phyloP scores from a whole-genome alignment of 2,888 invertebrate species.

The Clepsis dumicolana region DNA sequence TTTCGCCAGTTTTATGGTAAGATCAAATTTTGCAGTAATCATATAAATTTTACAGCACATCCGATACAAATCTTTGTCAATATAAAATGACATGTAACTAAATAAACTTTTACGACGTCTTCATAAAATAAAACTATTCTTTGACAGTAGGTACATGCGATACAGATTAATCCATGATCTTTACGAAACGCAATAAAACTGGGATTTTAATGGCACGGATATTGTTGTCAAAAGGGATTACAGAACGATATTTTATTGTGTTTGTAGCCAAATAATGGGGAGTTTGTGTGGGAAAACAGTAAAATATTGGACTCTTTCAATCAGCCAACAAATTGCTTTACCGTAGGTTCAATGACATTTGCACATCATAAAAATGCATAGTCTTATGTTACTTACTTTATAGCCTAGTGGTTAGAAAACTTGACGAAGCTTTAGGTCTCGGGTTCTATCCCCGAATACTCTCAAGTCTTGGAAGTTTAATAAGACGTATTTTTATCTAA shows the following conservation, averaged over 20 bases:
- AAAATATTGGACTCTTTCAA: neutral
- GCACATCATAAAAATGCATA: too few species aligned
- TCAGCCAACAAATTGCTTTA: neutral
- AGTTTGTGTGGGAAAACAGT: slow-evolving; percentile 4
- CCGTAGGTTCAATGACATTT: neutral
- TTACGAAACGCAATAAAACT: slow-evolving; percentile 20
- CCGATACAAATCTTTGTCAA: neutral
- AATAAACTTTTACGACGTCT: slow-evolving; percentile 26
- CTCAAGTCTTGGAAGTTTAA: too few species aligned
- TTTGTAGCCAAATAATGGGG: slow-evolving; percentile 10
- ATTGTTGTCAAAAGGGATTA: slow-evolving; percentile 5
- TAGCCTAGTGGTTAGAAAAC: too few species aligned
- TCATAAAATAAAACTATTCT: slow-evolving; percentile 35
- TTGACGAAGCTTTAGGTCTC: too few species aligned
- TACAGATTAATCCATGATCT: slow-evolving; percentile 19
- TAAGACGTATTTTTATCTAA: too few species aligned
- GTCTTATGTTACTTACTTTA: too few species aligned
- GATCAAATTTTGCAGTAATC: neutral
- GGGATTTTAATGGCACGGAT: slow-evolving; percentile 19
- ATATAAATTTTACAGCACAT: neutral
- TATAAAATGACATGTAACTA: slow-evolving; percentile 15
- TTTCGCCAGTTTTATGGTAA: neutral
- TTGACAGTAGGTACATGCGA: slow-evolving; percentile 21
- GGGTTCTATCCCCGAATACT: too few species aligned
- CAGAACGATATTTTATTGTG: slow-evolving; percentile 9